Evolutionary conservation across 1,140 invertebrate genomes (phyloP), one percentile per base, ranked within the genome.

Genomic region (Ganaspis sp.): DNA sequence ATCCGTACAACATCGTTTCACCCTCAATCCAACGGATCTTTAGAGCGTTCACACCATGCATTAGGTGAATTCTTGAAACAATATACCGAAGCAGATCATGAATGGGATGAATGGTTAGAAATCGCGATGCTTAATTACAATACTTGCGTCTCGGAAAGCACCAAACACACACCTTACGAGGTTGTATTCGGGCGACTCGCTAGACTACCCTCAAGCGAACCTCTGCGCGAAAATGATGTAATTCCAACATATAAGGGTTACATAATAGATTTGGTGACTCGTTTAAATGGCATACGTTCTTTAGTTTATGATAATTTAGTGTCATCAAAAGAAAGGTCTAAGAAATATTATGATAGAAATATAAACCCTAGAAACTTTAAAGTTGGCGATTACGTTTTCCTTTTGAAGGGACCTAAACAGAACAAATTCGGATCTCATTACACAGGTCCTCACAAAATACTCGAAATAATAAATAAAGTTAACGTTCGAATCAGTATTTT

Each of bases 1-100:
- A 21, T 74, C 0, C 80, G 82, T 69, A 91, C 89, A 0, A 89
- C 90, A 0, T 76, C 88, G 5, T 91, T 88, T 70, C 86, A 89
- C 72, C 89, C 90, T 1, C 86, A 89, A 77, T 77, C 80, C 1
- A 91, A 90, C 77, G 88, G 87, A 3, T 79, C 77, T 0, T 21
- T 88, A 0, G 89, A 91, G 73, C 40, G 86, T 26, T 87, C 82
- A 53, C 91, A 93, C 81, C 76, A 74, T 49, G 76, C 81, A 5
- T 64, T 88, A 37, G 42, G 21, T 0, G 80, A 84, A 58, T 88
- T 81, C 75, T 75, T 85, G 37, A 83, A 78, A 80, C 69, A 79
- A 58, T 89, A 84, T 64, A 69, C 77, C 4, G 38, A 75, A 9
- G n/a, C 26, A 37, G 71, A 80, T 17, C 80, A 84, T 34, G 79